A percentile compares a stretch with the other conserved stretches of the same genome.
These are phyloP conservation scores for Frieseomelitta varia DNA, from an alignment of 1,140 invertebrate species.

Conservation along the genomic window DNA sequence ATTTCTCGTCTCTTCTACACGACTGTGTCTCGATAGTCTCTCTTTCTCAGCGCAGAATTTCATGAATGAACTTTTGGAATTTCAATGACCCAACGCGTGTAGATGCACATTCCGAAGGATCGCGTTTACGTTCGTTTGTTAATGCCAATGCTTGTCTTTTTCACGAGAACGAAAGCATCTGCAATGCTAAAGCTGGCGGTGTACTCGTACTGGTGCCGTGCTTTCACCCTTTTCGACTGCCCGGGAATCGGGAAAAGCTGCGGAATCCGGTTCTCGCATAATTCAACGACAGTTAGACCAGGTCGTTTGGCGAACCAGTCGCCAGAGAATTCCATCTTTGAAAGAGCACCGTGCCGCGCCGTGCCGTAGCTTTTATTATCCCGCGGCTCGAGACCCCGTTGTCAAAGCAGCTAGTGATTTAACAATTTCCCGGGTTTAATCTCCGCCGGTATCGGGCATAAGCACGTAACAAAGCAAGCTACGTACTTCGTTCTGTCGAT, in stretches of 20 bases:
- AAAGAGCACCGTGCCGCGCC: not conserved
- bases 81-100: not conserved
- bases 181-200: not conserved
- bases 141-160: not conserved
- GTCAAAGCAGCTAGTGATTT: slow-evolving; percentile 44
- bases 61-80: not conserved
- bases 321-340: slow-evolving; percentile 1
- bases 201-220: not conserved
- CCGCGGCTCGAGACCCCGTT: not conserved
- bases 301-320: slow-evolving; percentile 1
- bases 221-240: not conserved
- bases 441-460: slow-evolving; percentile 3
- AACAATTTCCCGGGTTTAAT: slow-evolving; percentile 59
- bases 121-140: not conserved
- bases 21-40: not conserved
- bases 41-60: not conserved
- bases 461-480: slow-evolving; percentile 25
- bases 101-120: not conserved
- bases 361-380: slow-evolving; percentile 43
- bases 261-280: slow-evolving; percentile 23
- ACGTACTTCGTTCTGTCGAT: slow-evolving; percentile 12
- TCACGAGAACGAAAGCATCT: not conserved
- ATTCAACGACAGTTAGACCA: slow-evolving; percentile 39
- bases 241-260: not conserved
- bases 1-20: not conserved